Evolutionary conservation across 2,113 vertebrate genomes (phyloP).

Genomic region (Entelurus aequoreus): DNA sequence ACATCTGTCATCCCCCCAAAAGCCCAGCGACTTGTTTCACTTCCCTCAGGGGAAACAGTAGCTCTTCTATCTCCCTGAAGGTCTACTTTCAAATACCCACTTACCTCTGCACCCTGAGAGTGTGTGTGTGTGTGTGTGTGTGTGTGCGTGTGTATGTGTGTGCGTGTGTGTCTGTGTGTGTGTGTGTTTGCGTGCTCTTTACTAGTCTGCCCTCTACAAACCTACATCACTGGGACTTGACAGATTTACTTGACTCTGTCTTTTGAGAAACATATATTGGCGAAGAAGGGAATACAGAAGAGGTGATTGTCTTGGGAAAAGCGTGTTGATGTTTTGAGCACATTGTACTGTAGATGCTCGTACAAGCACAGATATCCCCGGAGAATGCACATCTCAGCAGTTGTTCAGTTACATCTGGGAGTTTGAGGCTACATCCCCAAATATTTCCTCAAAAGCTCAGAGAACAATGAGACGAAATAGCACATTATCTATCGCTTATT

Average conservation of each 20-base stretch:
- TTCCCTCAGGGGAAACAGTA: conserved; percentile 33
- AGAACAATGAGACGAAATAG: too few species aligned
- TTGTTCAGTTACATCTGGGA: not conserved
- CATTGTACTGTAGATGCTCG: not conserved
- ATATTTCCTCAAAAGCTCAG: not conserved
- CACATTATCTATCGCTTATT: too few species aligned
- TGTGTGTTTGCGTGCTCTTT: conserved; percentile 14
- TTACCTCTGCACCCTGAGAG: conserved; percentile 56
- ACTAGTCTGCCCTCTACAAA: conserved; percentile 20
- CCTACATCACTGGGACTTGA: conserved; percentile 47
- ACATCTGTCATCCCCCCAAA: conserved; percentile 14
- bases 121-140: conserved; percentile 11
- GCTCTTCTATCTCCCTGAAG: conserved; percentile 60
- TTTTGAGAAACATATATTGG: conserved; percentile 38
- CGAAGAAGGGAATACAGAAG: conserved; percentile 11
- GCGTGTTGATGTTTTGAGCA: not conserved
- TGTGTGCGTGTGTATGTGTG: conserved; percentile 10
- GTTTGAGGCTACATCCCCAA: not conserved
- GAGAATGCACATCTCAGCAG: conserved; percentile 4
- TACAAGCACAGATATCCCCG: conserved; percentile 12
- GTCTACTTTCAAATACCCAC: conserved; percentile 64
- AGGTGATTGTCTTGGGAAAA: conserved; percentile 1
- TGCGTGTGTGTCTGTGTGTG: conserved; percentile 11
- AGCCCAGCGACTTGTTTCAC: conserved; percentile 16
- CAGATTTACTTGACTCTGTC: conserved; percentile 44